Base-by-base conservation (phyloP, 2,888 invertebrate genomes). In the Watsonalla cultraria region DNA sequence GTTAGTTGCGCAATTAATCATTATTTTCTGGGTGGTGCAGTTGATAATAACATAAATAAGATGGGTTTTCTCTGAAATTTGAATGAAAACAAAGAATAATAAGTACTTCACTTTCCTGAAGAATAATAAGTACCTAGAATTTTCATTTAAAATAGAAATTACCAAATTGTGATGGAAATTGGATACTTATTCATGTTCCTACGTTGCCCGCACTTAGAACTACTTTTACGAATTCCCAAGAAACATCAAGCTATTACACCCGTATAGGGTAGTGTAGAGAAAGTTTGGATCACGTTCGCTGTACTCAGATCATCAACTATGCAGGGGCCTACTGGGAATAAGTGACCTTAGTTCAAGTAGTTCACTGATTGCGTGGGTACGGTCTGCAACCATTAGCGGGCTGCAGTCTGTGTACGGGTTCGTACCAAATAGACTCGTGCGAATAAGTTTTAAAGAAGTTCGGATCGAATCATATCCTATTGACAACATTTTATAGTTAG, bases 21-120 rank as follows among this genome's bases (percentile, higher is more conserved):
- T 49, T 39, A 49, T 6, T 42, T 49, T 49, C 49, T 49, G 49
- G 49, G 49, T 49, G 49, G 49, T 33, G 42, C 7, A 5, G 42
- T 8, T 37, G 42, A 42, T 42, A 11, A 5, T 42, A 2, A 11
- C 5, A 42, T 42, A 11, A 42, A 42, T 11, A 11, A 11, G 5
- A 11, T 9, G 7, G 9, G 9, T 39, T 35, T 42, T 42, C 42
- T 42, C 42, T 11, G 24, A 42, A 6, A 37, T 37, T 9, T 37
- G 2, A 37, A 37, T 37, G 37, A 35, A 35, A 7, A 6, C 7
- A 6, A 35, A 35, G n/a, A n/a, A n/a, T n/a, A n/a, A n/a, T n/a
- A n/a, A n/a, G n/a, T n/a, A n/a, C n/a, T n/a, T n/a, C n/a, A n/a
- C n/a, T n/a, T n/a, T n/a, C n/a, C n/a, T n/a, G n/a, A n/a, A 24